These are phyloP conservation scores for Calcarius lapponicus DNA, from an alignment of 2,797 vertebrate species.

Conservation along the genomic window DNA sequence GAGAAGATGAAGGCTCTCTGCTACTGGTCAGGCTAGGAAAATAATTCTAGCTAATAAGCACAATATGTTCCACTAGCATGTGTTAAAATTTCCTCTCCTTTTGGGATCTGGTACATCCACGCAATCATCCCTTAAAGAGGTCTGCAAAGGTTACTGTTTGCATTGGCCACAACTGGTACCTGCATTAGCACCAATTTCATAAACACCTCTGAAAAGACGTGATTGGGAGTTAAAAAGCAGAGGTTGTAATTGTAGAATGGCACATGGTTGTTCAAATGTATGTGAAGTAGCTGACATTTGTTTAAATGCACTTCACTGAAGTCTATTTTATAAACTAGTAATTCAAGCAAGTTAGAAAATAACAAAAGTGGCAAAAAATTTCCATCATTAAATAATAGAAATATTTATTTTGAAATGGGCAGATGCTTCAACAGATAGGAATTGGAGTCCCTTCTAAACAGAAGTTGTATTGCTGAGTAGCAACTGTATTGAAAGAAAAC, in stretches of 20 bases:
- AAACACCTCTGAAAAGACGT: neutral
- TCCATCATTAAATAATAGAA: neutral
- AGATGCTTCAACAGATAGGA: neutral
- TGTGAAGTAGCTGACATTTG: neutral
- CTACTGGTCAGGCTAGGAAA: neutral
- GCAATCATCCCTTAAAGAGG: neutral
- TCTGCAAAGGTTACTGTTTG: neutral
- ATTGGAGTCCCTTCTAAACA: neutral
- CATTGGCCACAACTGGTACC: neutral
- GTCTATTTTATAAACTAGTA: neutral
- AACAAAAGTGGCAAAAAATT: neutral
- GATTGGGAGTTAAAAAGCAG: neutral
- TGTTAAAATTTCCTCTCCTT: neutral
- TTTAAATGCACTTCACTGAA: neutral
- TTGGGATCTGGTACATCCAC: neutral
- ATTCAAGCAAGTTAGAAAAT: neutral
- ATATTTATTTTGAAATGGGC: neutral
- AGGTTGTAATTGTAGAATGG: neutral
- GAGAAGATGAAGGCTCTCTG: neutral
- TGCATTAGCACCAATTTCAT: neutral
- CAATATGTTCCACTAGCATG: neutral
- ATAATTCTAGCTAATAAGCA: neutral
- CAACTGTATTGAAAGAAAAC: neutral
- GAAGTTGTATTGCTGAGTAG: neutral
- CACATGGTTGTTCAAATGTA: neutral